Base-by-base conservation (phyloP, 2,888 invertebrate genomes). In the Apodemia hepburni region DNA sequence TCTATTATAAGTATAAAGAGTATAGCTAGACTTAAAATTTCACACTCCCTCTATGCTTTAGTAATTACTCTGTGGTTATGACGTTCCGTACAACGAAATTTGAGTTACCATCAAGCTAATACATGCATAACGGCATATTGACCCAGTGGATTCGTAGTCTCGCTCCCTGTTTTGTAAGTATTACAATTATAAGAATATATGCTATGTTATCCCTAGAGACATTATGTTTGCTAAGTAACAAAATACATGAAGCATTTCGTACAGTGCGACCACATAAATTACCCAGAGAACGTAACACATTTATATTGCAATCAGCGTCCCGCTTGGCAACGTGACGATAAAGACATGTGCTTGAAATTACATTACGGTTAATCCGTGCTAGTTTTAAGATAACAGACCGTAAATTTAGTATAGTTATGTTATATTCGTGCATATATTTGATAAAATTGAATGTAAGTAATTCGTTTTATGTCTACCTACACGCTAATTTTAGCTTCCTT, bases 291-390 rank as follows among this genome's bases (percentile, higher is more conserved):
- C 45, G 45, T 47, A 47, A 47, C 45, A 47, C 45, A 47, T 47
- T 47, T 47, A 47, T 47, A 47, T 17, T 47, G 45, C 45, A 47
- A 47, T 47, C 45, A 47, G 45, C 45, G 15, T 47, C 45, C 51
- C 51, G 51, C 22, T 51, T 51, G 11, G n/a, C 51, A 51, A 51
- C 51, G 22, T 11, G 51, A 12, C 51, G 51, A 51, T 51, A 51
- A 51, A 51, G 51, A 51, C 51, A 51, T 51, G 22, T 22, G 18
- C 51, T 51, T 51, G 3, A 51, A 51, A 51, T 51, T 51, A 51
- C 51, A 51, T 51, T 51, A 22, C 22, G 18, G 45, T 47, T 17
- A 47, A 47, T 17, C 45, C 45, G 17, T 17, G 45, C 15, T 7
- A n/a, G 45, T n/a, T 0, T n/a, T 6, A n/a, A n/a, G 45, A 45